Conservation (phyloP, 2,113 vertebrate genomes). For the Corythornis madagascariensis region DNA sequence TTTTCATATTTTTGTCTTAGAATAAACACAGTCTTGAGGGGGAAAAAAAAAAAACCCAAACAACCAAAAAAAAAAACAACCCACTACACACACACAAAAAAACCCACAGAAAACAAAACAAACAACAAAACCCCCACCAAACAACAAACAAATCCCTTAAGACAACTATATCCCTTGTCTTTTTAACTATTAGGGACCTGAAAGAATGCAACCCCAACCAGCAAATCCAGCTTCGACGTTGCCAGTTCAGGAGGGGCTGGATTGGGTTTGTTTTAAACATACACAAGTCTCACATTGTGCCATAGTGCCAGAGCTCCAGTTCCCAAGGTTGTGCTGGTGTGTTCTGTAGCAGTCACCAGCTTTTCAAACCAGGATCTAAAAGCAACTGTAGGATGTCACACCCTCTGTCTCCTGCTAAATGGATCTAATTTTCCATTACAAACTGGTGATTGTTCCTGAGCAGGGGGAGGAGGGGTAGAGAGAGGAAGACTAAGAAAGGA, state of each 20-base stretch:
- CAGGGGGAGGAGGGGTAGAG: background rate
- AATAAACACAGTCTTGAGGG: background rate
- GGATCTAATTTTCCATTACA: slow-evolving; percentile 52
- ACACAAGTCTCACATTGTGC: background rate
- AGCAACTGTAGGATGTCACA: slow-evolving; percentile 36
- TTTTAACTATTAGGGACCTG: background rate
- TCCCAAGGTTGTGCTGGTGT: background rate
- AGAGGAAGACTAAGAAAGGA: slow-evolving; percentile 26
- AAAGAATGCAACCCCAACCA: background rate
- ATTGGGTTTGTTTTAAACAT: background rate
- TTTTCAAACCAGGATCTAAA: background rate
- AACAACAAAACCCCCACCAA: too few species aligned
- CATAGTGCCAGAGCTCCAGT: background rate
- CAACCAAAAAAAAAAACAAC: too few species aligned
- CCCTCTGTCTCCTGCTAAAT: slow-evolving; percentile 41
- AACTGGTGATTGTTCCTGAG: slow-evolving; percentile 35
- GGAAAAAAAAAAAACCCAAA: background rate
- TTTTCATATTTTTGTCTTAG: background rate
- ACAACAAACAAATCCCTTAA: background rate
- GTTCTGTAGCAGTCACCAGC: background rate
- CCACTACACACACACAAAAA: too few species aligned
- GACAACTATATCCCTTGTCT: background rate
- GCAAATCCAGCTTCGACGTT: background rate
- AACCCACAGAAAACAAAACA: too few species aligned
- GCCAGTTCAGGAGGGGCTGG: background rate